Percentiles rank a stretch among this genome's conserved stretches.
These are phyloP conservation scores for Ameiurus melas DNA, from an alignment of 2,113 vertebrate genomes.

Conservation along the genomic window DNA sequence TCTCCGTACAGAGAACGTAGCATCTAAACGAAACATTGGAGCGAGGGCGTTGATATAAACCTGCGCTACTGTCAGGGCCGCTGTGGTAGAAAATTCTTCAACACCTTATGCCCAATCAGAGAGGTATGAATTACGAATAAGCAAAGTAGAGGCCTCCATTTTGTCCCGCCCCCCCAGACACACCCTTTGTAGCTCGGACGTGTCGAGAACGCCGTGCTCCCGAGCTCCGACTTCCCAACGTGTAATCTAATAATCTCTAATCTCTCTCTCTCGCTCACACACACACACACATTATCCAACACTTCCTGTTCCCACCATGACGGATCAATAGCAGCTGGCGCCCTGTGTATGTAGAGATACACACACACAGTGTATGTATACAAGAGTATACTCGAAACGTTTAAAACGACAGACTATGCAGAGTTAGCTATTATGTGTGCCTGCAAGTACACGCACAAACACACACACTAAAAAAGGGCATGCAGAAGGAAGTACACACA, in stretches of 20 bases:
- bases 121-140: background rate
- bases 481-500: constrained; percentile 50
- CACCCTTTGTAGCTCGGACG: background rate
- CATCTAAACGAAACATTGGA: background rate
- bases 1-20: too few relatives aligned
- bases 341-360: too few relatives aligned
- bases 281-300: constrained; percentile 41
- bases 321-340: constrained; percentile 41
- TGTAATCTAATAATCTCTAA: background rate
- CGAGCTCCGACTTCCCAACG: background rate
- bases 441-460: background rate
- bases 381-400: background rate
- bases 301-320: constrained; percentile 46
- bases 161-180: too few relatives aligned
- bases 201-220: background rate
- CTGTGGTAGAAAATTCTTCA: background rate
- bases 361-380: background rate
- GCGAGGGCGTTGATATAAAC: background rate
- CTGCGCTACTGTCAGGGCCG: background rate
- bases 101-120: background rate
- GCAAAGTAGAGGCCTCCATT: background rate
- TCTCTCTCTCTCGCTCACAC: background rate
- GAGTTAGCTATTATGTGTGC: background rate
- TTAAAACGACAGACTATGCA: background rate
- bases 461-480: constrained; percentile 4